A percentile compares a stretch with the other conserved stretches of the same genome.
phyloP scores from a whole-genome alignment of 2,113 vertebrate species.

The Regulus satrapa region DNA sequence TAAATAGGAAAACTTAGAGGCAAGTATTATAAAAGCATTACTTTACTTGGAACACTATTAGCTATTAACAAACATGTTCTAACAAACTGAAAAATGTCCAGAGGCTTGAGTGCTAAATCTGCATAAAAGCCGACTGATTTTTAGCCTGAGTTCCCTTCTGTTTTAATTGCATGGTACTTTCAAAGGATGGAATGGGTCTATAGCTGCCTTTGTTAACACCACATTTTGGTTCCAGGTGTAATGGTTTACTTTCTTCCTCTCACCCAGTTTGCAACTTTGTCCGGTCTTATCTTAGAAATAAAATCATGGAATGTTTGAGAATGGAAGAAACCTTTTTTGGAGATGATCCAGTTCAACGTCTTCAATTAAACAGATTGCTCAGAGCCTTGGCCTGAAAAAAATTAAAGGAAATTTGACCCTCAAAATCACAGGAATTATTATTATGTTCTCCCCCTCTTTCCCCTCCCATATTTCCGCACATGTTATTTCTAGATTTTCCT shows the following conservation, averaged over 20 bases:
- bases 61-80: slow-evolving; percentile 46
- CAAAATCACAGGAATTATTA: not conserved
- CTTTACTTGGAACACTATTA: slow-evolving; percentile 26
- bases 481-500: not conserved
- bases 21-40: slow-evolving; percentile 27
- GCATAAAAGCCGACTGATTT: not conserved
- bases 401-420: not conserved
- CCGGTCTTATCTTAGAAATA: not conserved
- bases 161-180: not conserved
- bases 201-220: not conserved
- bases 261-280: not conserved
- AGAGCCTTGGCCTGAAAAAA: not conserved
- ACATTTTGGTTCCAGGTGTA: not conserved
- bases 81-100: slow-evolving; percentile 35
- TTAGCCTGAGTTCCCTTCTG: not conserved
- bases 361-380: not conserved
- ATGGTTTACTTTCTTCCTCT: not conserved
- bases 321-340: not conserved
- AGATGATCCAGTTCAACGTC: not conserved
- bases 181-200: not conserved
- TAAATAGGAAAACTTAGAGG: slow-evolving; percentile 40
- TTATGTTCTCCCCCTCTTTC: fast-evolving
- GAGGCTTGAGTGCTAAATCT: slow-evolving; percentile 6
- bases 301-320: not conserved
- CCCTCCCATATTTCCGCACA: not conserved